Evolutionary conservation across 2,113 vertebrate species (phyloP).

Genomic region (Tiliqua scincoides): DNA sequence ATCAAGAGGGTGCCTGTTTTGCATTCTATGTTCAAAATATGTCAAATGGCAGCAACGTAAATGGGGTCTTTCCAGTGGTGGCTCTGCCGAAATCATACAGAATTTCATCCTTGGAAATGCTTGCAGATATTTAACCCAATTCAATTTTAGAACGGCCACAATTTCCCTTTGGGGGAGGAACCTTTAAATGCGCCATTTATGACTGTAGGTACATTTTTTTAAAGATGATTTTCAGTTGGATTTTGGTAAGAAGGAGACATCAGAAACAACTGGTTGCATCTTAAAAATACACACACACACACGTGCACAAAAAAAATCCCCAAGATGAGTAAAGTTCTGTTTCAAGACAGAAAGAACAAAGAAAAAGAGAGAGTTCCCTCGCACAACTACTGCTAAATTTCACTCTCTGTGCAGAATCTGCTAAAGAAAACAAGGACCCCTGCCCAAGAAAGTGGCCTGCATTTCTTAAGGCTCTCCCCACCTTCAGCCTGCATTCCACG

Average conservation of each 20-base stretch:
- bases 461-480: neutral
- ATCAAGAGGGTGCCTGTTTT: fast-evolving
- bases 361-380: neutral
- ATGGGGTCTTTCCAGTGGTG: neutral
- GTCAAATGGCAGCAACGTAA: neutral
- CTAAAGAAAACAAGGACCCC: neutral
- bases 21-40: neutral
- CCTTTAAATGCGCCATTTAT: neutral
- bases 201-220: neutral
- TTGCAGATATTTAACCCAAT: neutral
- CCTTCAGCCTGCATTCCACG: neutral
- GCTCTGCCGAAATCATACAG: neutral
- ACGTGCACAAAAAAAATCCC: too few relatives aligned
- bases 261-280: neutral
- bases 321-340: neutral
- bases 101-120: neutral
- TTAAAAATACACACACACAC: neutral
- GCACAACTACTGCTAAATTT: neutral
- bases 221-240: neutral
- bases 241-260: neutral
- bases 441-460: fast-evolving
- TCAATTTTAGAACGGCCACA: neutral
- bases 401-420: neutral
- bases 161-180: neutral
- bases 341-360: neutral